These are phyloP conservation scores for Catostomus latipinnis DNA, from an alignment of 2,797 vertebrate species.

Conservation along the genomic window DNA sequence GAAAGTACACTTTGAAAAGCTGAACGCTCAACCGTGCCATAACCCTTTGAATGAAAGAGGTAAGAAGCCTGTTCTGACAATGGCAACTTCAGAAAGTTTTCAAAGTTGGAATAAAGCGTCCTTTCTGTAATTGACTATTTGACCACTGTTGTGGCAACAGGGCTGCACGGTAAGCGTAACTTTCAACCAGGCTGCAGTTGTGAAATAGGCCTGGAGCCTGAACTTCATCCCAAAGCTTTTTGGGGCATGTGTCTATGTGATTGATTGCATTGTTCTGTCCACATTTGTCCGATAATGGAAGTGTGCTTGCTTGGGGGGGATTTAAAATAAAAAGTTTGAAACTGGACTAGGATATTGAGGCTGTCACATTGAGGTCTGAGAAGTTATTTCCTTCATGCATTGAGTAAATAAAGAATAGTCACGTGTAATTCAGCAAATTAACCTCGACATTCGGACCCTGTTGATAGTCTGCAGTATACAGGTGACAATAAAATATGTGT, in stretches of 20 bases:
- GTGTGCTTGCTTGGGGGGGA: conserved; percentile 27
- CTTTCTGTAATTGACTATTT: not conserved
- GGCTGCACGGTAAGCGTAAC: not conserved
- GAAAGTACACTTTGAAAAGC: too few species aligned
- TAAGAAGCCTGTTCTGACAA: not conserved
- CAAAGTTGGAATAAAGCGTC: conserved; percentile 7
- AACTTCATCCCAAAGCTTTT: conserved; percentile 36
- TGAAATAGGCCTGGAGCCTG: conserved; percentile 1
- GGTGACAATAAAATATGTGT: not conserved
- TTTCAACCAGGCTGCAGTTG: not conserved
- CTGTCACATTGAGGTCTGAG: conserved; percentile 24
- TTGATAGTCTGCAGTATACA: not conserved
- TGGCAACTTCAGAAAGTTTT: not conserved
- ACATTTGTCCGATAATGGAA: conserved; percentile 44
- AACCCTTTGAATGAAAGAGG: too few species aligned
- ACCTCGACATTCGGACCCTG: not conserved
- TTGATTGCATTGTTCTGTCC: conserved; percentile 48
- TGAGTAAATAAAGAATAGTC: conserved; percentile 14
- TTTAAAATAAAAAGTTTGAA: conserved; percentile 34
- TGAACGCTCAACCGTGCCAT: too few species aligned
- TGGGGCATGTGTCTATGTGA: conserved; percentile 40
- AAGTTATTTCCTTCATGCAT: not conserved
- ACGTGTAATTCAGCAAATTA: not conserved
- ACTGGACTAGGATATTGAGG: not conserved
- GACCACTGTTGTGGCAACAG: not conserved